phyloP scores from a whole-genome alignment of 2,888 invertebrate species.

The Sarcophaga rosellei region DNA sequence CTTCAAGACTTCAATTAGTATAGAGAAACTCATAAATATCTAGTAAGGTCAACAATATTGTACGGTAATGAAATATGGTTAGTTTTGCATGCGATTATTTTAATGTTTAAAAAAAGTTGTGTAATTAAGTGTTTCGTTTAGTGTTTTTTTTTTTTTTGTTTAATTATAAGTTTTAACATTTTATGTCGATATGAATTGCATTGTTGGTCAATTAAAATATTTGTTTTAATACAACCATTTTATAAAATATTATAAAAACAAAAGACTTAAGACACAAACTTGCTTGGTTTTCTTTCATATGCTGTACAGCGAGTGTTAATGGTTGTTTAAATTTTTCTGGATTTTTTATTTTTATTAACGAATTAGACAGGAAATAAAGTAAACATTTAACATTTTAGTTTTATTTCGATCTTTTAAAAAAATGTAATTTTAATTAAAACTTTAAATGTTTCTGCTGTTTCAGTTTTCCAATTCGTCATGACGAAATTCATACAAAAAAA shows the following conservation, averaged over 20 bases:
- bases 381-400: constrained; percentile 1
- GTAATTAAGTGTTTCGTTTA: too few species aligned
- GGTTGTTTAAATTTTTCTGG: neutral
- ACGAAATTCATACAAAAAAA: constrained; percentile 43
- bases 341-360: neutral
- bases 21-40: too few species aligned
- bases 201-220: too few species aligned
- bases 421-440: constrained; percentile 49
- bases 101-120: too few species aligned
- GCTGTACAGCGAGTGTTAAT: neutral
- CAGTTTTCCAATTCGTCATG: constrained; percentile 40
- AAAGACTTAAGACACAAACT: constrained; percentile 60
- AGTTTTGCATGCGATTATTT: too few species aligned
- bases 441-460: constrained; percentile 27
- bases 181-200: too few species aligned
- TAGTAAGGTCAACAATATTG: too few species aligned
- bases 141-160: too few species aligned
- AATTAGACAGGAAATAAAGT: constrained; percentile 1
- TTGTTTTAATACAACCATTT: neutral
- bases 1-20: too few species aligned
- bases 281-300: constrained; percentile 16
- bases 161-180: too few species aligned
- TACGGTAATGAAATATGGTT: too few species aligned
- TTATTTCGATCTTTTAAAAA: constrained; percentile 1
- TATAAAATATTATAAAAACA: constrained; percentile 18